phyloP scores from a whole-genome alignment of 1,140 invertebrate genomes.

The Habropoda laboriosa region DNA sequence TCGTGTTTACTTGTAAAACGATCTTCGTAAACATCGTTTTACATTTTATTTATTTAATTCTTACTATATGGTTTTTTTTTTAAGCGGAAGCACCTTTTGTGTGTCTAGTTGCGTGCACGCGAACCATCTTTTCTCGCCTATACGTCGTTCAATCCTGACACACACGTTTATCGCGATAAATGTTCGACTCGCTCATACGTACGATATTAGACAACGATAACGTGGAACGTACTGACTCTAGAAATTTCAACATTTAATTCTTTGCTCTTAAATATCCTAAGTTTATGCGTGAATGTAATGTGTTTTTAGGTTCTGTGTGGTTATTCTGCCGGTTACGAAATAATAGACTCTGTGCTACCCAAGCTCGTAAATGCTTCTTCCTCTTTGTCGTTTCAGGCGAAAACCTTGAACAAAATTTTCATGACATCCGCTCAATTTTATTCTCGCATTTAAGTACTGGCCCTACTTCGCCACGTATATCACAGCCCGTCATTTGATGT shows the following conservation, averaged over 20 bases:
- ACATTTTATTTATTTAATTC: not conserved
- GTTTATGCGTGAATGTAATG: constrained; percentile 50
- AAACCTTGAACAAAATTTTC: constrained; percentile 40
- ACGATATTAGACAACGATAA: constrained; percentile 73
- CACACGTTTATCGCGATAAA: constrained; percentile 43
- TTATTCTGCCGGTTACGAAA: constrained; percentile 36
- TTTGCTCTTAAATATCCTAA: constrained; percentile 66
- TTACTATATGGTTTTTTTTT: not conserved
- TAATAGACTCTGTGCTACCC: constrained; percentile 36
- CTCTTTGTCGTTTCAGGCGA: not conserved
- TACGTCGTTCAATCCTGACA: constrained; percentile 1
- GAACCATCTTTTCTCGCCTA: constrained; percentile 2
- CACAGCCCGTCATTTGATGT: constrained; percentile 43
- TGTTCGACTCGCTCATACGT: constrained; percentile 37
- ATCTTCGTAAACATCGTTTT: constrained; percentile 14
- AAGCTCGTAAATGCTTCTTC: constrained; percentile 33
- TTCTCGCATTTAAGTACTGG: constrained; percentile 58
- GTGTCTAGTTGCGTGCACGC: constrained; percentile 26
- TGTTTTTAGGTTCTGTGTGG: not conserved
- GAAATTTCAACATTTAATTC: constrained; percentile 67
- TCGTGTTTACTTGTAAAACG: constrained; percentile 22
- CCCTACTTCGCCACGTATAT: constrained; percentile 46
- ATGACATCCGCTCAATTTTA: constrained; percentile 15
- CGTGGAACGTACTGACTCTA: constrained; percentile 57
- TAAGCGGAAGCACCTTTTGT: constrained; percentile 54